Evolutionary conservation across 1,140 invertebrate species (phyloP).

Genomic region (Drosophila lacertosa): DNA sequence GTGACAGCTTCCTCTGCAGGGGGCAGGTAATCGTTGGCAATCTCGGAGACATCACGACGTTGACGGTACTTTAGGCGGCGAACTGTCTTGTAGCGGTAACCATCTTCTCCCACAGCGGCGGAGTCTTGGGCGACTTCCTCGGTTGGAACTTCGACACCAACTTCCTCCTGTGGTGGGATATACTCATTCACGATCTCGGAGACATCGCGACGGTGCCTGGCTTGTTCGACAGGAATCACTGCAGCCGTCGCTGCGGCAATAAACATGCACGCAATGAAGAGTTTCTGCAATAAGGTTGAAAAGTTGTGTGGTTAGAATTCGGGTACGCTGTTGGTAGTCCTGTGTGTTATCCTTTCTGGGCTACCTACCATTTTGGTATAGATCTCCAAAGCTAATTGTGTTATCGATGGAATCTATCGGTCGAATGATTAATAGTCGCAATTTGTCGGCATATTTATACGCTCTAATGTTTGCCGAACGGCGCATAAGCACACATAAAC

Average conservation of each 20-base stretch:
- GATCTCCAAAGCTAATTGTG: constrained; percentile 76
- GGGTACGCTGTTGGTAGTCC: constrained; percentile 15
- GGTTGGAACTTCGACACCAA: constrained; percentile 35
- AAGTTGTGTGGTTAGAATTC: not conserved
- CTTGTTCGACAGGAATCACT: constrained; percentile 81
- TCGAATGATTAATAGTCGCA: constrained; percentile 82
- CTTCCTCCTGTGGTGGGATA: constrained; percentile 64
- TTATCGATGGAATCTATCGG: constrained; percentile 77
- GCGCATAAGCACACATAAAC: constrained; percentile 34
- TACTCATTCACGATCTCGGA: constrained; percentile 70
- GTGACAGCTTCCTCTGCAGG: no score
- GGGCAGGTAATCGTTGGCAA: no score
- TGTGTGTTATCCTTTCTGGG: constrained; percentile 10
- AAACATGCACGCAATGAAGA: constrained; percentile 75
- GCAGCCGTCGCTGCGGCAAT: constrained; percentile 81
- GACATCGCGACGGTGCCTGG: constrained; percentile 78
- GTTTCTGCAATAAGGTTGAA: constrained; percentile 57
- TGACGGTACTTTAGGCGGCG: no score
- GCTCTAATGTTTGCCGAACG: constrained; percentile 67
- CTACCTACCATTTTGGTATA: constrained; percentile 74
- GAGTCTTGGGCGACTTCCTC: constrained; percentile 36
- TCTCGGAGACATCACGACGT: no score
- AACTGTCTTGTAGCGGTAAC: no score
- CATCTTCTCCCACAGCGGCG: no score
- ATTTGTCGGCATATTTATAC: constrained; percentile 81